phyloP scores from a whole-genome alignment of 2,888 invertebrate species.

The Proisotoma minuta region DNA sequence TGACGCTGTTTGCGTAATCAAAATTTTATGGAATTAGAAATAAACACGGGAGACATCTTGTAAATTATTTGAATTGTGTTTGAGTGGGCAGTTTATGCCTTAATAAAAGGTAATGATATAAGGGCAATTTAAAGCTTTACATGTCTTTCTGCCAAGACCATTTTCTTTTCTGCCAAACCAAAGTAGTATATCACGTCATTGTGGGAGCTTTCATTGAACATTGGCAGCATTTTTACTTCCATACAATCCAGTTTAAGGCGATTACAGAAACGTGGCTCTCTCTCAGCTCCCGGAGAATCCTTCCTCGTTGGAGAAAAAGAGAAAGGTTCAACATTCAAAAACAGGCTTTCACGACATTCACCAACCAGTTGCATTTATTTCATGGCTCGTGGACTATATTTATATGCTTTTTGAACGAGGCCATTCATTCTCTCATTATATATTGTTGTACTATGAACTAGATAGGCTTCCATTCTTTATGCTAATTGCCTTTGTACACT shows the following conservation, averaged over 20 bases:
- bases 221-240: background rate
- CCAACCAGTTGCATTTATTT: background rate
- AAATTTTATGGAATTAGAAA: too few species aligned
- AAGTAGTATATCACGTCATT: too few species aligned
- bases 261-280: background rate
- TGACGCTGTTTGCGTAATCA: too few species aligned
- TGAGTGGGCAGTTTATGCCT: too few species aligned
- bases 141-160: too few species aligned
- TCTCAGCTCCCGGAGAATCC: background rate
- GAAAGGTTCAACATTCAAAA: background rate
- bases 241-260: background rate
- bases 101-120: too few species aligned
- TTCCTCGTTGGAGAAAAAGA: background rate
- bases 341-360: background rate
- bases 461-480: background rate
- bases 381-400: too few species aligned
- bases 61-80: too few species aligned
- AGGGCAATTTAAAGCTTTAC: too few species aligned
- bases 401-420: background rate
- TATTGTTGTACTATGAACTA: background rate
- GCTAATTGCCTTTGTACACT: slow-evolving; percentile 2
- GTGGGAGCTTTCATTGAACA: too few species aligned
- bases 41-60: too few species aligned
- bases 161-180: too few species aligned
- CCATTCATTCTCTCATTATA: background rate